phyloP scores from a whole-genome alignment of 2,113 vertebrate genomes.

The Oophaga pumilio region DNA sequence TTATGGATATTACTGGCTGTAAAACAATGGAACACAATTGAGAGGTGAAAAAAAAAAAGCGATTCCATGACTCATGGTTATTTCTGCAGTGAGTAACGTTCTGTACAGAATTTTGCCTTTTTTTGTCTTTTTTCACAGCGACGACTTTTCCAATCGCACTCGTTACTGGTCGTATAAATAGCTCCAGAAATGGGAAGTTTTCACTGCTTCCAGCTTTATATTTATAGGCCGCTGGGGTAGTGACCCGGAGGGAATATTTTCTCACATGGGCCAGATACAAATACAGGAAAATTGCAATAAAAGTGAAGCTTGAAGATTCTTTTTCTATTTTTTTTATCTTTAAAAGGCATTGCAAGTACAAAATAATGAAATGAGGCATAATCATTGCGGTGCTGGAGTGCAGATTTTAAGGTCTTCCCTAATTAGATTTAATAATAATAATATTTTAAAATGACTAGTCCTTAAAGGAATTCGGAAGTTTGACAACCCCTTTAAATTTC shows the following conservation, averaged over 20 bases:
- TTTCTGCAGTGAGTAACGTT: constrained; percentile 26
- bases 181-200: constrained; percentile 36
- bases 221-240: background rate
- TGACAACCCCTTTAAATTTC: too few species aligned
- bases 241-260: background rate
- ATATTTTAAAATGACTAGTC: too few species aligned
- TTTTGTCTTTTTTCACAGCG: background rate
- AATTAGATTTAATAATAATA: too few species aligned
- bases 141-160: background rate
- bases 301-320: too few species aligned
- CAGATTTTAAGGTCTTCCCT: too few species aligned
- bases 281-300: too few species aligned
- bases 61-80: constrained; percentile 32
- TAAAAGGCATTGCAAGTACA: too few species aligned
- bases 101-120: background rate
- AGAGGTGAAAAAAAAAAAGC: constrained; percentile 4
- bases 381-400: too few species aligned
- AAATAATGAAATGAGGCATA: too few species aligned
- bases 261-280: too few species aligned
- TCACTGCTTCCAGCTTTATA: constrained; percentile 30
- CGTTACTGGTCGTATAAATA: constrained; percentile 22
- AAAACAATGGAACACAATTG: constrained; percentile 12
- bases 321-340: too few species aligned
- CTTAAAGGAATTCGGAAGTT: too few species aligned
- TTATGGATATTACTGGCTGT: background rate